phyloP scores from a whole-genome alignment of 2,113 vertebrate species.

The Cnemophilus loriae region DNA sequence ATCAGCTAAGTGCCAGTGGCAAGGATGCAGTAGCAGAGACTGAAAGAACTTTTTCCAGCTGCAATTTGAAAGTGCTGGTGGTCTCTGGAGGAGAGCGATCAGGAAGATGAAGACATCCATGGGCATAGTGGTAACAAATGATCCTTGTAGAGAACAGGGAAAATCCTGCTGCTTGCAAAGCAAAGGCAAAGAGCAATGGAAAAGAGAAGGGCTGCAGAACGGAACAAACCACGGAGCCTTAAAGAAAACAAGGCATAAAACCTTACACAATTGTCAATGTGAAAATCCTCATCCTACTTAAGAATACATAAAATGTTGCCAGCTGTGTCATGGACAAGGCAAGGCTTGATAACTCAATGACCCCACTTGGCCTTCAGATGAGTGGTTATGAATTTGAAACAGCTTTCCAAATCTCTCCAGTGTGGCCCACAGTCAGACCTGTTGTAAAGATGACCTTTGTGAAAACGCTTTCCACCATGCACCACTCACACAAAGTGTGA shows the following conservation, averaged over 20 bases:
- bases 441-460: not conserved
- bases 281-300: not conserved
- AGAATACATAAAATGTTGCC: not conserved
- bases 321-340: not conserved
- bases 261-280: not conserved
- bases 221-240: not conserved
- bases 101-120: not conserved
- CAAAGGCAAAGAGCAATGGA: not conserved
- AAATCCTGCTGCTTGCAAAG: not conserved
- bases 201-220: not conserved
- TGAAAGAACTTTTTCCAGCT: not conserved
- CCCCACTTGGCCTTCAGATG: not conserved
- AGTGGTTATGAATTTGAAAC: not conserved
- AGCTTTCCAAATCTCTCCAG: not conserved
- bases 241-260: not conserved
- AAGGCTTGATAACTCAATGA: not conserved
- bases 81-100: not conserved
- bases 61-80: not conserved
- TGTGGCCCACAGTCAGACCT: not conserved
- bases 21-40: not conserved
- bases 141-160: not conserved
- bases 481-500: not conserved
- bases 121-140: not conserved
- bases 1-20: not conserved
- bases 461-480: not conserved